Evolutionary conservation across 2,797 vertebrate species (phyloP).

Genomic region (Neosilurus hyrtlii): DNA sequence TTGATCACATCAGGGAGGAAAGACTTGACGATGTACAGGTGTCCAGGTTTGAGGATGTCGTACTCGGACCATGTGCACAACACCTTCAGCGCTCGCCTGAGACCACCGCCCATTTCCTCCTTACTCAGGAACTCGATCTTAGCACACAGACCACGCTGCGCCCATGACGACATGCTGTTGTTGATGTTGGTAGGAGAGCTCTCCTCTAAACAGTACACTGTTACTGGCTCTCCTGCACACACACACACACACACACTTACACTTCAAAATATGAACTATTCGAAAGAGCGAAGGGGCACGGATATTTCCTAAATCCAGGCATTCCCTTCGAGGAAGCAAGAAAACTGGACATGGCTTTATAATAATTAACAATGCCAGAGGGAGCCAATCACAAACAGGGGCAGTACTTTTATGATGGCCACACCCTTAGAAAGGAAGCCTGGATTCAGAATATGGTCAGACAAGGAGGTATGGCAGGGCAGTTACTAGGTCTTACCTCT

Average conservation of each 20-base stretch:
- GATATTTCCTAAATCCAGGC: neutral
- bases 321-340: neutral
- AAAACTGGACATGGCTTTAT: neutral
- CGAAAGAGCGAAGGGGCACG: constrained; percentile 7
- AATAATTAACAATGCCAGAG: neutral
- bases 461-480: neutral
- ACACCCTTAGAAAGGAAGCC: neutral
- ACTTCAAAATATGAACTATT: neutral
- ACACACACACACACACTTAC: neutral
- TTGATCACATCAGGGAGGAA: constrained; percentile 96
- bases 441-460: neutral
- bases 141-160: constrained; percentile 92
- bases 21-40: constrained; percentile 97
- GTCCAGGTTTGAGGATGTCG: constrained; percentile 92
- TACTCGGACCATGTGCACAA: constrained; percentile 97
- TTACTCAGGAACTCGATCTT: constrained; percentile 99
- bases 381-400: neutral
- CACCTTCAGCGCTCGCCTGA: constrained; percentile 93
- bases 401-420: neutral
- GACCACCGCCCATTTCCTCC: constrained; percentile 97
- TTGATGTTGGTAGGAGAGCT: constrained; percentile 95
- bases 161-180: constrained; percentile 99
- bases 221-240: constrained; percentile 90
- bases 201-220: constrained; percentile 95
- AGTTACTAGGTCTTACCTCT: constrained; percentile 79